A percentile compares a stretch with the other conserved stretches of the same genome.
Evolutionary conservation across 2,113 vertebrate genomes (phyloP).

Genomic region (Athene cunicularia): DNA sequence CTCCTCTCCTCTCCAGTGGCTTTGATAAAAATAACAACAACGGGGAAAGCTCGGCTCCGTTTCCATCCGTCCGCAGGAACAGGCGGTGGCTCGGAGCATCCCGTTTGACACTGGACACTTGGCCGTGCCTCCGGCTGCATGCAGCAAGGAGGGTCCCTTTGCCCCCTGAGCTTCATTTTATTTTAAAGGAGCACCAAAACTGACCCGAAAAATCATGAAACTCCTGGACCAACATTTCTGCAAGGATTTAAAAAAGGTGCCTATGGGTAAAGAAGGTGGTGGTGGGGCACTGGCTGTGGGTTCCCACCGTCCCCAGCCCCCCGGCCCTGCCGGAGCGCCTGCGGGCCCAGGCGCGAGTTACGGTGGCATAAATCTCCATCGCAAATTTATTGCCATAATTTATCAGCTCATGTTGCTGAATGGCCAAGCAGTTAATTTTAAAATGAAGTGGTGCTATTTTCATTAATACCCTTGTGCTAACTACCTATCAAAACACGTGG

Average conservation of each 20-base stretch:
- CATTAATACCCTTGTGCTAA: slow-evolving; percentile 77
- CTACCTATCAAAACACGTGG: slow-evolving; percentile 75
- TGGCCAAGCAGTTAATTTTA: slow-evolving; percentile 79
- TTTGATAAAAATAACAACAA: background rate
- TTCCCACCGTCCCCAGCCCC: background rate
- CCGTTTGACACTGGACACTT: accelerated
- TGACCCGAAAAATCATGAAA: background rate
- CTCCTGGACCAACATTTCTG: background rate
- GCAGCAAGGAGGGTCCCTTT: background rate
- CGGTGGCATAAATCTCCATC: slow-evolving; percentile 69
- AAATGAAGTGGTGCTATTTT: slow-evolving; percentile 81
- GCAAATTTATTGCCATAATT: slow-evolving; percentile 77
- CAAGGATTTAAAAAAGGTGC: background rate
- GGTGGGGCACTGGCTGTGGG: accelerated
- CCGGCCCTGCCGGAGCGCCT: accelerated
- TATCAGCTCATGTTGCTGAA: slow-evolving; percentile 76
- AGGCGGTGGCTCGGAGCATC: background rate
- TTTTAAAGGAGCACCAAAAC: background rate
- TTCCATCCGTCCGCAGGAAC: accelerated
- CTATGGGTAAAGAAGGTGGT: background rate
- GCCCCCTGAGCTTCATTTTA: accelerated
- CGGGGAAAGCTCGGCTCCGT: accelerated
- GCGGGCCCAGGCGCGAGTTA: background rate
- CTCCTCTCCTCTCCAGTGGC: background rate
- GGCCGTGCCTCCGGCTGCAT: background rate